Evolutionary conservation across 2,113 vertebrate genomes (phyloP).

Genomic region (Pomatostomus ruficeps): DNA sequence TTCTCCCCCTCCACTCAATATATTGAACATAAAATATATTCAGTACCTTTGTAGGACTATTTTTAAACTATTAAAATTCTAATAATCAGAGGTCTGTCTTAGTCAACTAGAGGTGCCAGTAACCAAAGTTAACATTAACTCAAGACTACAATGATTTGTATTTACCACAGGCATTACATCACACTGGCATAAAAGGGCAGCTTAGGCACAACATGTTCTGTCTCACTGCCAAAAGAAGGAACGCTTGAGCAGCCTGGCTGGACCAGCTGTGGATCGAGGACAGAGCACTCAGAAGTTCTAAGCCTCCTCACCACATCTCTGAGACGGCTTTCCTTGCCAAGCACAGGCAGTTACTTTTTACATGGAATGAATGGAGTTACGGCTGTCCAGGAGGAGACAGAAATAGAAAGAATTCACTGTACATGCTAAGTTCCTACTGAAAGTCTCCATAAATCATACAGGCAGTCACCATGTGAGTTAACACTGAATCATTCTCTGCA

Average conservation of each 20-base stretch:
- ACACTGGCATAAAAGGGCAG: background rate
- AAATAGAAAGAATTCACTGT: background rate
- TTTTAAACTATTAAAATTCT: background rate
- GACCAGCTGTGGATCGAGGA: background rate
- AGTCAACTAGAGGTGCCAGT: background rate
- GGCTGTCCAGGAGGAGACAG: background rate
- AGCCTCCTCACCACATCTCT: background rate
- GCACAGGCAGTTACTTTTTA: background rate
- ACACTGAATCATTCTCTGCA: background rate
- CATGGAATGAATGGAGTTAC: background rate
- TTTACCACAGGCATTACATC: background rate
- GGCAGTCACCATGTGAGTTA: background rate
- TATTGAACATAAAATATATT: background rate
- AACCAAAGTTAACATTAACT: background rate
- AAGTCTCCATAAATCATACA: background rate
- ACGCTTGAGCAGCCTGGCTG: background rate
- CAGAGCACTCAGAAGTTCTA: background rate
- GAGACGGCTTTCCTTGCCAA: background rate
- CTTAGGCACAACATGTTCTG: background rate
- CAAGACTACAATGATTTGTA: background rate
- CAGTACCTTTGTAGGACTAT: background rate
- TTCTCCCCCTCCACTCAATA: background rate
- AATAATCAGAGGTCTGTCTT: background rate
- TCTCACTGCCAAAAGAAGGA: background rate
- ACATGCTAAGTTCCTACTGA: background rate